Evolutionary conservation across 2,888 invertebrate species (phyloP).

Genomic region (Adelognathus sp.): DNA sequence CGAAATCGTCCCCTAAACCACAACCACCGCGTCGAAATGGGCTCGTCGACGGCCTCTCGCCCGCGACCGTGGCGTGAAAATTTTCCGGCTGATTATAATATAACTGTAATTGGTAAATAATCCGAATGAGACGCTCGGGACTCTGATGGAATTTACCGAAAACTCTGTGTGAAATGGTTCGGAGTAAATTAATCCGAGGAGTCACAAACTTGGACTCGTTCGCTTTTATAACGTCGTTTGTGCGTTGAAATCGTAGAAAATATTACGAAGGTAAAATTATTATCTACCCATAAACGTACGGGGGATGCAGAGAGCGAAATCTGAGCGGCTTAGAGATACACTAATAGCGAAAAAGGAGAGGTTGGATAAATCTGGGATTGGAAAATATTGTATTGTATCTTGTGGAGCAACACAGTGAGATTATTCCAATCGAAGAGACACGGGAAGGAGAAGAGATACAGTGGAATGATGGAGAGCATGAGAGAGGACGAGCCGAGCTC

Average conservation of each 20-base stretch:
- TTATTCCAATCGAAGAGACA: conserved; percentile 54
- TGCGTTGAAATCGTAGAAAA: background rate
- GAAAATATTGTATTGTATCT: conserved; percentile 53
- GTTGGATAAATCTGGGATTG: conserved; percentile 5
- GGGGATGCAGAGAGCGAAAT: background rate
- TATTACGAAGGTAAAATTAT: background rate
- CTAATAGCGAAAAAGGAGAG: background rate
- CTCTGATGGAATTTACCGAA: conserved; percentile 16
- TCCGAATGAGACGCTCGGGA: conserved; percentile 41
- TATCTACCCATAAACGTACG: background rate
- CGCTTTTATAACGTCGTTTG: conserved; percentile 18
- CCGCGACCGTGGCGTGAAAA: conserved; percentile 15
- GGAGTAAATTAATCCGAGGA: conserved; percentile 18
- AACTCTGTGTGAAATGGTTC: background rate
- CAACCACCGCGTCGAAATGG: background rate
- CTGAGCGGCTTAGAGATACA: background rate
- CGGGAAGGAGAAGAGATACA: conserved; percentile 4
- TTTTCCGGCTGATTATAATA: conserved; percentile 58
- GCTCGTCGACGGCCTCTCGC: conserved; percentile 44
- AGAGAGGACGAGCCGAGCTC: conserved; percentile 36
- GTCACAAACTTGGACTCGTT: conserved; percentile 30
- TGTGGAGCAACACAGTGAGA: conserved; percentile 38
- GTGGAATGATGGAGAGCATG: conserved; percentile 27
- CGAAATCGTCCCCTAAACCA: conserved; percentile 33
- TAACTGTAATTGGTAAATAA: conserved; percentile 74